Base-by-base conservation (phyloP, 2,797 vertebrate genomes). In the Dipus sagitta region DNA sequence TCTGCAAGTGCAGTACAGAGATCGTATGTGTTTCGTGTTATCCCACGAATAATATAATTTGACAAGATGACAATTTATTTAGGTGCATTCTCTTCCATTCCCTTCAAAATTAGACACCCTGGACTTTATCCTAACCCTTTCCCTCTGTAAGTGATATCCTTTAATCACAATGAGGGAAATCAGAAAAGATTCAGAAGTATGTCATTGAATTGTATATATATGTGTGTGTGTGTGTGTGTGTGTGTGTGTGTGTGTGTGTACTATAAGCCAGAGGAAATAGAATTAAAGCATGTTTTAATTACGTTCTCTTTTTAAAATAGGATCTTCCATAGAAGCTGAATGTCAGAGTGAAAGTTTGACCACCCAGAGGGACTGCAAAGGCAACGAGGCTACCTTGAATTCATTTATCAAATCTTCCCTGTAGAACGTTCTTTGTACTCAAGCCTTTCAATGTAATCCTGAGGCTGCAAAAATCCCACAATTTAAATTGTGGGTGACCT, bases 11-110 rank as follows among this genome's bases (percentile, higher is more conserved):
- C 30, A 86, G 72, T 47, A 82, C 10, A 88, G 23, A 88, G 6
- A 83, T 80, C 86, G 67, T 20, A 93, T 8, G 76, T 2, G 18
- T 12, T 82, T 93, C 65, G 32, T 71, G 34, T 85, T 82, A 84
- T 74, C n/a, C 5, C 1, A 79, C 18, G 26, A 90, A 34, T 68
- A 83, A 92, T 83, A 64, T 79, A 75, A 74, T 24, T 34, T 72
- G 64, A 74, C 47, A 82, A 75, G 65, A 26, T 52, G 21, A 68
- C 42, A 30, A 54, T 86, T 71, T 67, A 60, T 67, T 94, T 90
- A 68, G 12, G 90, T 13, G 70, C n/a, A 26, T 20, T 71, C 23
- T 87, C 28, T 10, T 82, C 32, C 2, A 65, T 30, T 2, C 2
- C 15, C 64, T 52, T 15, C 86, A 79, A 90, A 86, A 67, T 82